These are phyloP conservation scores for Brassicogethes aeneus DNA, from an alignment of 2,888 invertebrate genomes.

Conservation along the genomic window DNA sequence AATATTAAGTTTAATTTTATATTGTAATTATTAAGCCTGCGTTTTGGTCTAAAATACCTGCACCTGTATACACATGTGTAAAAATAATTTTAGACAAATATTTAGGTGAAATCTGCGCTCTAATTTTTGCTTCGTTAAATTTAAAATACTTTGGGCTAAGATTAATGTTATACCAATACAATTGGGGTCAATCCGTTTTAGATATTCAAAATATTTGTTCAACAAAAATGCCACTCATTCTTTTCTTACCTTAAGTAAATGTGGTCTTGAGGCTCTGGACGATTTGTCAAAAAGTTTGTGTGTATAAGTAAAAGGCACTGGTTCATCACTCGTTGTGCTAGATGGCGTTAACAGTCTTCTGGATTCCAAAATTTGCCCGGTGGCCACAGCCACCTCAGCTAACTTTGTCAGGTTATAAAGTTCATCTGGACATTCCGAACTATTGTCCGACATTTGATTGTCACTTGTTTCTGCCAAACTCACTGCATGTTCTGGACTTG, in stretches of 20 bases:
- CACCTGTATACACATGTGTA: too few relatives aligned
- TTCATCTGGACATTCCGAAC: slow-evolving; percentile 49
- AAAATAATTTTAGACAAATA: too few relatives aligned
- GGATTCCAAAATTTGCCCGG: slow-evolving; percentile 46
- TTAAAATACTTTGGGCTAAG: too few relatives aligned
- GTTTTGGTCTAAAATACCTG: too few relatives aligned
- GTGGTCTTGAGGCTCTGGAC: slow-evolving; percentile 33
- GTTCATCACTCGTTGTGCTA: slow-evolving; percentile 20
- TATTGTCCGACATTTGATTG: slow-evolving; percentile 31
- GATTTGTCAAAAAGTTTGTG: slow-evolving; percentile 41
- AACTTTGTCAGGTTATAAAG: slow-evolving; percentile 67
- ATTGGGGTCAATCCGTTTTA: too few relatives aligned
- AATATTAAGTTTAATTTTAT: too few relatives aligned
- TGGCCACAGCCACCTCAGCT: slow-evolving; percentile 63
- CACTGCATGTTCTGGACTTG: slow-evolving; percentile 39
- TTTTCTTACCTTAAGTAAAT: slow-evolving; percentile 35
- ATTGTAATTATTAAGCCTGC: too few relatives aligned
- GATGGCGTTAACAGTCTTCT: slow-evolving; percentile 28
- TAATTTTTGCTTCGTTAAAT: too few relatives aligned
- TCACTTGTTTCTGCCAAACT: slow-evolving; percentile 34
- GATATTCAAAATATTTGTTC: too few relatives aligned
- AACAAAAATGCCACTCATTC: too few relatives aligned
- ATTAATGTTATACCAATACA: too few relatives aligned
- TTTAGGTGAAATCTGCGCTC: too few relatives aligned
- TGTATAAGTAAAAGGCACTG: slow-evolving; percentile 33